A percentile compares a stretch with the other conserved stretches of the same genome.
phyloP scores from a whole-genome alignment of 2,113 vertebrate genomes.

The Pogonocichla stellata region DNA sequence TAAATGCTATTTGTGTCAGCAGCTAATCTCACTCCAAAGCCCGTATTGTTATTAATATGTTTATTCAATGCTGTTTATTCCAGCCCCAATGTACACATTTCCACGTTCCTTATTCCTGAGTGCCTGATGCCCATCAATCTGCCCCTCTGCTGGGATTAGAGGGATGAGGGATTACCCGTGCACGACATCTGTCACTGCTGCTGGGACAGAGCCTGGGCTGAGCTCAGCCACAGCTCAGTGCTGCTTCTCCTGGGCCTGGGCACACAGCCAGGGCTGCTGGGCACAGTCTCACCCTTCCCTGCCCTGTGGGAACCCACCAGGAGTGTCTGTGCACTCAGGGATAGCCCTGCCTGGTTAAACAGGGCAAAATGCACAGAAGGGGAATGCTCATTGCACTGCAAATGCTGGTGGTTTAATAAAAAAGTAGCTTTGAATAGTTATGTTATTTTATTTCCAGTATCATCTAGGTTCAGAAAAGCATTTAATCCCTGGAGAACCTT shows the following conservation, averaged over 20 bases:
- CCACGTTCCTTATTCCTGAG: not conserved
- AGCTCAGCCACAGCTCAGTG: not conserved
- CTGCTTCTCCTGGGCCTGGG: not conserved
- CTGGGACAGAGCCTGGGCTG: not conserved
- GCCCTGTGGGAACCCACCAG: not conserved
- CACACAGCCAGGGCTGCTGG: not conserved
- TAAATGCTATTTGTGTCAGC: conserved; percentile 44
- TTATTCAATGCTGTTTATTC: not conserved
- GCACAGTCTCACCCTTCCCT: not conserved
- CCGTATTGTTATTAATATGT: not conserved
- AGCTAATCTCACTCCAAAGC: conserved; percentile 33
- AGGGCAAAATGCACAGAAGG: not conserved
- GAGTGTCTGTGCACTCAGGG: not conserved
- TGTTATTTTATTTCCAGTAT: not conserved
- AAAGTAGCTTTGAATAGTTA: conserved; percentile 11
- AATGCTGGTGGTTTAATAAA: conserved; percentile 1
- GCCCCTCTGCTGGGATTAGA: conserved; percentile 23
- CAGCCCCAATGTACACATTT: not conserved
- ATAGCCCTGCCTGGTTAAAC: not conserved
- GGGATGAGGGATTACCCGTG: conserved; percentile 15
- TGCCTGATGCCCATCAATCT: not conserved
- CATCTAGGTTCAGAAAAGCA: not conserved
- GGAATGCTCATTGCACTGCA: not conserved
- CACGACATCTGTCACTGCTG: conserved; percentile 12
- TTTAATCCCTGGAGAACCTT: not conserved